Conservation (phyloP, 2,888 invertebrate species). For the Punctoribates punctum region DNA sequence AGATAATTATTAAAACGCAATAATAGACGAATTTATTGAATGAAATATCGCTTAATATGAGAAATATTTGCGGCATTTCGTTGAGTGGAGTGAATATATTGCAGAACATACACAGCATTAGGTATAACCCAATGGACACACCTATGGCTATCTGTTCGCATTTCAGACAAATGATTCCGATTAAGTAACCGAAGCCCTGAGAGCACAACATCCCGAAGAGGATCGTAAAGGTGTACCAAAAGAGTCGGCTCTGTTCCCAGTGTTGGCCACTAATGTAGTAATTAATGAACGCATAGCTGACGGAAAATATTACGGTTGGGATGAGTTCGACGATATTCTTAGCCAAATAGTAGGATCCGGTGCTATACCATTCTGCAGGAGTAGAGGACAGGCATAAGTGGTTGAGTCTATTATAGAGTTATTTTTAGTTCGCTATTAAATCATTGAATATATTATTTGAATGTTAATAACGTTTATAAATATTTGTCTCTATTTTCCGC, state of each 20-base stretch:
- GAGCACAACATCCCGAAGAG: slow-evolving; percentile 25
- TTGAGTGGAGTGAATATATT: slow-evolving; percentile 26
- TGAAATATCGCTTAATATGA: slow-evolving; percentile 20
- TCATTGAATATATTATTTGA: neutral
- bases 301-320: neutral
- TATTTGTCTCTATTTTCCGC: too few relatives aligned
- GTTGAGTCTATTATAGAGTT: neutral
- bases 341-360: slow-evolving; percentile 25
- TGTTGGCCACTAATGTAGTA: slow-evolving; percentile 24
- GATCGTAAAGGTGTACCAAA: neutral
- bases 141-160: slow-evolving; percentile 27
- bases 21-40: slow-evolving; percentile 33
- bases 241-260: neutral
- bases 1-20: slow-evolving; percentile 5
- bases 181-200: slow-evolving; percentile 22
- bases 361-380: slow-evolving; percentile 26
- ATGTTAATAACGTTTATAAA: too few relatives aligned
- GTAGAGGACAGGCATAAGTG: neutral
- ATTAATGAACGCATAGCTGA: slow-evolving; percentile 7
- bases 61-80: slow-evolving; percentile 33
- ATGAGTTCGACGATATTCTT: slow-evolving; percentile 24
- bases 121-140: slow-evolving; percentile 22
- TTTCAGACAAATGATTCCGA: slow-evolving; percentile 24
- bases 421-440: neutral
- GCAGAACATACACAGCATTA: slow-evolving; percentile 31